Percentiles rank a stretch among this genome's conserved stretches.
Evolutionary conservation across 64 coral and sea anemone species (phyloP).

Genomic region (Montipora cactus): DNA sequence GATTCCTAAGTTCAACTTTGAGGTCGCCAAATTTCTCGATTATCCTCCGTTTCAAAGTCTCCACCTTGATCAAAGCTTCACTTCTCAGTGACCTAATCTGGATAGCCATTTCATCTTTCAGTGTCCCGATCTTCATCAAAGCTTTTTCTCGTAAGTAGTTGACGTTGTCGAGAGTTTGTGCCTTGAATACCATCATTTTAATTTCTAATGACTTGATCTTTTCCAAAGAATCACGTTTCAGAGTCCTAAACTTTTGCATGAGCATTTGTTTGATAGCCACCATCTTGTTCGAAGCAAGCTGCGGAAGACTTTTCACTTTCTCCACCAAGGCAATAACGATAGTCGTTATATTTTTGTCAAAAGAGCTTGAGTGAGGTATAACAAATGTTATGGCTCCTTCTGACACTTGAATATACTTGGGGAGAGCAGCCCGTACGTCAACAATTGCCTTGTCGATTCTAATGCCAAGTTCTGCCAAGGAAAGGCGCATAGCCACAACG

Average conservation of each 20-base stretch:
- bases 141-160: conserved; percentile 28
- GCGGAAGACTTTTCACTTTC: conserved; percentile 56
- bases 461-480: neutral
- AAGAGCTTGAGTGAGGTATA: conserved; percentile 69
- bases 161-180: conserved; percentile 36
- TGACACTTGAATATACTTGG: conserved; percentile 70
- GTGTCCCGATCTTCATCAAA: conserved; percentile 1
- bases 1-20: neutral
- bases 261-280: conserved; percentile 17
- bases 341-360: conserved; percentile 65
- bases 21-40: conserved; percentile 7
- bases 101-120: neutral
- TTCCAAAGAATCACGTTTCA: conserved; percentile 49
- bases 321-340: conserved; percentile 41
- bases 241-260: conserved; percentile 55
- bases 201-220: conserved; percentile 61
- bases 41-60: neutral
- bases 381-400: conserved; percentile 58
- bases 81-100: conserved; percentile 34
- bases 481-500: neutral
- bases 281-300: conserved; percentile 34
- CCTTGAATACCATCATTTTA: neutral
- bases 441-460: conserved; percentile 15
- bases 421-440: conserved; percentile 54
- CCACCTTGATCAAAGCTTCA: conserved; percentile 15